Conservation (phyloP, 2,797 vertebrate genomes). For the Eupleurogrammus muticus region DNA sequence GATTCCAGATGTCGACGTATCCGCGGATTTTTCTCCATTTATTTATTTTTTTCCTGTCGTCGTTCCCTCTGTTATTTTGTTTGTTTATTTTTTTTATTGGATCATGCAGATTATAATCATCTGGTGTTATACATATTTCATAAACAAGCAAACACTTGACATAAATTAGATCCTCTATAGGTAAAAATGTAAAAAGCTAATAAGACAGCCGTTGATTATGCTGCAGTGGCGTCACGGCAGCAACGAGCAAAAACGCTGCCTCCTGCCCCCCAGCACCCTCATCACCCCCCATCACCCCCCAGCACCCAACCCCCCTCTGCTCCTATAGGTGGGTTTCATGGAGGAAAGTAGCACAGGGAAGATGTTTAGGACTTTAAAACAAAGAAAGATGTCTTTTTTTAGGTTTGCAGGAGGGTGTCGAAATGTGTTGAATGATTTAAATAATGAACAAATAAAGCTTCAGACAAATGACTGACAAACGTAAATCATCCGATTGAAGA, state of each 20-base stretch:
- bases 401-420: constrained; percentile 19
- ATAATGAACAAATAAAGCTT: constrained; percentile 37
- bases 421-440: constrained; percentile 27
- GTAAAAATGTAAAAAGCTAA: constrained; percentile 85
- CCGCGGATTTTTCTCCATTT: too few relatives aligned
- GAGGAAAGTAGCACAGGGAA: constrained; percentile 42
- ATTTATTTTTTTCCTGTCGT: constrained; percentile 32
- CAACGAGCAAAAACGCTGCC: constrained; percentile 54
- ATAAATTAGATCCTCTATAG: constrained; percentile 81
- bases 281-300: constrained; percentile 15
- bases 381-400: constrained; percentile 32
- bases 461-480: constrained; percentile 16
- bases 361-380: constrained; percentile 41
- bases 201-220: constrained; percentile 79
- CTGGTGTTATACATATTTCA: constrained; percentile 80
- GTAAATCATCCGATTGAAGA: constrained; percentile 28
- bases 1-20: constrained; percentile 30
- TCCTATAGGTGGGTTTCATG: constrained; percentile 43
- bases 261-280: constrained; percentile 37
- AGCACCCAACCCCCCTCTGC: constrained; percentile 17
- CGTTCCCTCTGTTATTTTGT: constrained; percentile 66
- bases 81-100: constrained; percentile 40
- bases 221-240: constrained; percentile 62
- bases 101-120: constrained; percentile 83
- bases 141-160: constrained; percentile 86